Base-by-base conservation (phyloP, 2,113 vertebrate genomes). In the Sinocyclocheilus anophthalmus region DNA sequence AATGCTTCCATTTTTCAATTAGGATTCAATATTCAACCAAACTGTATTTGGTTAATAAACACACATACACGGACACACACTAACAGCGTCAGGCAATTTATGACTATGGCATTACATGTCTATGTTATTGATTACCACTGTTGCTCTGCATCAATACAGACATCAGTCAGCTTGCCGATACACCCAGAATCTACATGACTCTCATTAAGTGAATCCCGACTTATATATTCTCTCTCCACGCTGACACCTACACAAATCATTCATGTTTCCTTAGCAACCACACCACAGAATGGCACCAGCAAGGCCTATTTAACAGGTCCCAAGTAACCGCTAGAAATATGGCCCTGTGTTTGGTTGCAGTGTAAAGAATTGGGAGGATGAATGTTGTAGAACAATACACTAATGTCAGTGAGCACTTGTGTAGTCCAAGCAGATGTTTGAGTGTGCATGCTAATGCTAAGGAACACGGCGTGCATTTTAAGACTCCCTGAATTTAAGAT, bases 101-200 rank as follows among this genome's bases (percentile, higher is more conserved):
- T 67, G 73, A 50, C 73, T 55, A 33, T 76, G 61, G 30, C 76
- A 77, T 70, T 55, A 80, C 61, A 87, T 84, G 82, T 42, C 75
- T 65, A 81, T 80, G 77, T 81, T 84, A 88, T 85, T 85, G 86
- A 87, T 87, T 70, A 59, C 70, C 59, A 55, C 84, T 65, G 50
- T 76, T 84, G 82, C 67, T 59, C 76, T 53, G n/a, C 86, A 63
- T 87, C 86, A 80, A 84, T 87, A 84, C 53, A 80, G 86, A 84
- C 82, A 73, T 79, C 85, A 69, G 48, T 80, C 37, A 48, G 85
- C 24, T 42, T 22, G 77, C 77, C 73, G 85, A 73, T 81, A 81
- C 73, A 86, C 85, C 39, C 53, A 59, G 59, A 81, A 73, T 86
- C 85, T 80, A 81, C 67, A 86, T 55, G 76, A 80, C 63, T 80